Percentiles rank a stretch among this genome's conserved stretches.
Conservation (phyloP, 2,797 vertebrate species). For the Anguilla obscura region DNA sequence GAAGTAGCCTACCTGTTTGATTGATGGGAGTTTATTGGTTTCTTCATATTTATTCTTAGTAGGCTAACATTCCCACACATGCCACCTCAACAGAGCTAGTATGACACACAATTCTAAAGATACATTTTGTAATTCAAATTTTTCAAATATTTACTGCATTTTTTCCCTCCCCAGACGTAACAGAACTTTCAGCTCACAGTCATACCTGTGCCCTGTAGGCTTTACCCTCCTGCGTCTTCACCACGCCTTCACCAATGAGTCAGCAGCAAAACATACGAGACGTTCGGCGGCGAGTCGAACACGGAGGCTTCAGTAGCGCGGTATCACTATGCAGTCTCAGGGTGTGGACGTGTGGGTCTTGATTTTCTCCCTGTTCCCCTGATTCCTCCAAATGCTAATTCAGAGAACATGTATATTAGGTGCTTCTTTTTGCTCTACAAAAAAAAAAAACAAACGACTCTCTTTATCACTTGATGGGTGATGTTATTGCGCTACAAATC, state of each 20-base stretch:
- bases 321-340: conserved; percentile 15
- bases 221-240: neutral
- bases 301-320: conserved; percentile 9
- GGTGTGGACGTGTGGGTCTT: neutral
- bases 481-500: neutral
- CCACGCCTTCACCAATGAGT: neutral
- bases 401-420: neutral
- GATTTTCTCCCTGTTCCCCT: neutral
- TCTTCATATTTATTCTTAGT: neutral
- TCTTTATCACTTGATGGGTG: neutral
- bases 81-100: neutral
- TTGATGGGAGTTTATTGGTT: neutral
- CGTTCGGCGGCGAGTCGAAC: conserved; percentile 11
- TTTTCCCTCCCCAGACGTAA: neutral
- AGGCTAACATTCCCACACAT: neutral
- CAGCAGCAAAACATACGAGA: neutral
- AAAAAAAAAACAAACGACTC: too few species aligned
- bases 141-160: neutral
- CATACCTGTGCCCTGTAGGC: too few species aligned
- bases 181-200: neutral
- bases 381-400: neutral
- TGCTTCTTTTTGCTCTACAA: neutral
- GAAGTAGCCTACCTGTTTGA: neutral
- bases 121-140: neutral
- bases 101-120: neutral